These are phyloP conservation scores for Kuschelorhynchus macadamiae DNA, from an alignment of 2,888 invertebrate species.

Conservation along the genomic window DNA sequence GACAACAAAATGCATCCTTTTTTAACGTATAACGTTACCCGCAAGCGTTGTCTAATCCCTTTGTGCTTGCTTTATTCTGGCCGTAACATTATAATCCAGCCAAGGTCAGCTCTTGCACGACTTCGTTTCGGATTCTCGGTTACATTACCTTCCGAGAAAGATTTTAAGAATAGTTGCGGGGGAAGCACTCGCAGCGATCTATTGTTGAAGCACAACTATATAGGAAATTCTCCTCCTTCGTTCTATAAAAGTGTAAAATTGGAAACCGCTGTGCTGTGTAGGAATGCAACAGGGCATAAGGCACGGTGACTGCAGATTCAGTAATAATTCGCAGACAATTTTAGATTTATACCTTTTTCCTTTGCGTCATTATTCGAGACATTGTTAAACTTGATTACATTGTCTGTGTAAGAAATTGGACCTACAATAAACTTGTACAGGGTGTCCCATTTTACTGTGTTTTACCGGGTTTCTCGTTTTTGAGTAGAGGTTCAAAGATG, in stretches of 20 bases:
- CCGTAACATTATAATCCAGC: conserved; percentile 58
- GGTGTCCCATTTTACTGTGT: too few species aligned
- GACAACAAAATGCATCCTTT: neutral
- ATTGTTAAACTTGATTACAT: too few species aligned
- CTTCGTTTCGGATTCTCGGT: conserved; percentile 41
- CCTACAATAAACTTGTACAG: too few species aligned
- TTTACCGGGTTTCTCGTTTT: too few species aligned
- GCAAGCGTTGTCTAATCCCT: conserved; percentile 12
- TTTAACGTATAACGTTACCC: neutral
- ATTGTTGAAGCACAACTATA: conserved; percentile 23
- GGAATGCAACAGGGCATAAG: conserved; percentile 17
- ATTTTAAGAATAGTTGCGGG: conserved; percentile 42
- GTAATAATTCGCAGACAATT: too few species aligned
- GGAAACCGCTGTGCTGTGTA: conserved; percentile 17
- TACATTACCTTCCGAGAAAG: conserved; percentile 43
- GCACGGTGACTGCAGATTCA: too few species aligned
- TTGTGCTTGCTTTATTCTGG: conserved; percentile 35
- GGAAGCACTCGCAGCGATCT: conserved; percentile 19
- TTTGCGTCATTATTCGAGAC: too few species aligned
- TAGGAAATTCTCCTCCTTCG: conserved; percentile 25
- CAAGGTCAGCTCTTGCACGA: conserved; percentile 60
- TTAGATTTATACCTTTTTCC: too few species aligned
- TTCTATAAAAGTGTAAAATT: conserved; percentile 25
- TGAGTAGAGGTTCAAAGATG: too few species aligned
- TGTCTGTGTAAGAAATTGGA: too few species aligned